Evolutionary conservation across 1,140 invertebrate species (phyloP).

Genomic region (Chymomyza costata): DNA sequence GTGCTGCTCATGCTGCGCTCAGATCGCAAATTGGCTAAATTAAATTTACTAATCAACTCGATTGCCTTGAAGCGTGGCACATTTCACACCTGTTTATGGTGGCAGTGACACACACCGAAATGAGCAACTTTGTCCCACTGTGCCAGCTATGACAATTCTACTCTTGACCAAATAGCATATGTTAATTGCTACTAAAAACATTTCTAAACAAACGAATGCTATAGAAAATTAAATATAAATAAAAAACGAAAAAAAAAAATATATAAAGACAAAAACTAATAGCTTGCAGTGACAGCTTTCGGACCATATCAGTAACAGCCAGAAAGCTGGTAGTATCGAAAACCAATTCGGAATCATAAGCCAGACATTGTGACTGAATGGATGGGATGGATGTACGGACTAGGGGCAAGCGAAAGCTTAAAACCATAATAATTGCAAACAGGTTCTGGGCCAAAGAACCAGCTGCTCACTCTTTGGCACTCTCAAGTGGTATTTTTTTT

Average conservation of each 20-base stretch:
- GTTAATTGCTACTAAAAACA: slow-evolving; percentile 66
- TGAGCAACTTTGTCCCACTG: slow-evolving; percentile 31
- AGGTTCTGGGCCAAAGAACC: slow-evolving; percentile 51
- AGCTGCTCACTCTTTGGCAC: slow-evolving; percentile 18
- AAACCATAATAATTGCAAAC: slow-evolving; percentile 67
- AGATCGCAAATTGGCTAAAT: too few relatives aligned
- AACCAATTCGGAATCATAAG: too few relatives aligned
- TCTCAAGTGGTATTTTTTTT: too few relatives aligned
- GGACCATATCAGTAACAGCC: too few relatives aligned
- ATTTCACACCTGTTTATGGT: slow-evolving; percentile 38
- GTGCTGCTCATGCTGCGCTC: too few relatives aligned
- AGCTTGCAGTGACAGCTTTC: too few relatives aligned
- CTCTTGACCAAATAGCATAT: slow-evolving; percentile 45
- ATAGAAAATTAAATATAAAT: too few relatives aligned
- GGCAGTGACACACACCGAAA: slow-evolving; percentile 3
- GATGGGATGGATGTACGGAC: slow-evolving; percentile 14
- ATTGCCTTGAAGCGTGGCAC: slow-evolving; percentile 35
- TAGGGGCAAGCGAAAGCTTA: slow-evolving; percentile 44
- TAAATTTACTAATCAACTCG: too few relatives aligned
- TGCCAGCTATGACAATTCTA: slow-evolving; percentile 35
- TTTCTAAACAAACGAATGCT: slow-evolving; percentile 33
- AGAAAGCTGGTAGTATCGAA: too few relatives aligned
- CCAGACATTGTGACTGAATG: neutral
- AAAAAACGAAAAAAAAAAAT: too few relatives aligned
- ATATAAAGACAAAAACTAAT: too few relatives aligned